Conservation (phyloP, 2,888 invertebrate species). For the Heliconius hortense region DNA sequence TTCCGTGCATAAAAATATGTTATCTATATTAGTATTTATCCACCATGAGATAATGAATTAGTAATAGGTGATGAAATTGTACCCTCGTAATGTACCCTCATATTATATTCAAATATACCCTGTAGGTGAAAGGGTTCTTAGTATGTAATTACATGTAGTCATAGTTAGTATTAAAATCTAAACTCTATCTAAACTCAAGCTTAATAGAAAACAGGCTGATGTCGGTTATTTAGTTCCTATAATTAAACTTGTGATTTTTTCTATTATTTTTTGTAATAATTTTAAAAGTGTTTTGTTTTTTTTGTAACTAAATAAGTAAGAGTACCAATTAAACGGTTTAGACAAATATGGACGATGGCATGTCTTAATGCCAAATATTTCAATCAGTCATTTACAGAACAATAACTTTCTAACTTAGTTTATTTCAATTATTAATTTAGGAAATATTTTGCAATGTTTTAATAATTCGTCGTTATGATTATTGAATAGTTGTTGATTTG, state of each 20-base stretch:
- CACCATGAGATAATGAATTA: not conserved
- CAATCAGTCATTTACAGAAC: not conserved
- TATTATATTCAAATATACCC: not conserved
- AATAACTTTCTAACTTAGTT: no score
- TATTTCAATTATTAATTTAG: not conserved
- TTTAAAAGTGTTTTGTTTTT: not conserved
- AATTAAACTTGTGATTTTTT: not conserved
- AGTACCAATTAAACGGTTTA: not conserved
- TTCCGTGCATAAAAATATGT: not conserved
- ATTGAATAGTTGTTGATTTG: no score
- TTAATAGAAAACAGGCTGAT: not conserved
- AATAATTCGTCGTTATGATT: not conserved
- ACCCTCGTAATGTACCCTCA: conserved; percentile 14
- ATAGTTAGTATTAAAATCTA: not conserved
- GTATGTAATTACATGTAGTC: not conserved
- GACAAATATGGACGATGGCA: not conserved
- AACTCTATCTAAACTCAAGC: not conserved
- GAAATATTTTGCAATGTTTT: not conserved
- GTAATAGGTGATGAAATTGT: not conserved
- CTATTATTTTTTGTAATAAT: not conserved
- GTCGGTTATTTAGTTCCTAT: not conserved
- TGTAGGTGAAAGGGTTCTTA: conserved; percentile 9
- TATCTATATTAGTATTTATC: not conserved
- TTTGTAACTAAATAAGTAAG: not conserved
- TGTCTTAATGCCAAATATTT: not conserved